Percentiles rank a stretch among this genome's conserved stretches.
These are phyloP conservation scores for Actinemys pallida DNA, from an alignment of 2,113 vertebrate genomes.

Conservation along the genomic window DNA sequence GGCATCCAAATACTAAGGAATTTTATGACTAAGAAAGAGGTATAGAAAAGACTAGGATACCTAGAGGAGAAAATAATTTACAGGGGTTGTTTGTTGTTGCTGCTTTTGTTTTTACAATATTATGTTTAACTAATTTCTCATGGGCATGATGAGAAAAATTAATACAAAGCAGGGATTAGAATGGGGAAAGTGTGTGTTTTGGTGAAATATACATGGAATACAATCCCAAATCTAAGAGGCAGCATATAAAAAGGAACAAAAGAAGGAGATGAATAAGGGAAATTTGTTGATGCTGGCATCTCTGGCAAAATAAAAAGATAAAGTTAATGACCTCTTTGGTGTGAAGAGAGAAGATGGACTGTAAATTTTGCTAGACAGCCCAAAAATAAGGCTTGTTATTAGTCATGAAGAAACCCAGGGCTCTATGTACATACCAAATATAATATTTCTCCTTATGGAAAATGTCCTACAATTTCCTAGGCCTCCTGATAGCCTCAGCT, in stretches of 20 bases:
- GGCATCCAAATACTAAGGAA: not conserved
- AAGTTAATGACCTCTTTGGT: not conserved
- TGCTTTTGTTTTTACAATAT: not conserved
- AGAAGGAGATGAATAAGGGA: not conserved
- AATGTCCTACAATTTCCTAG: not conserved
- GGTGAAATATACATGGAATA: not conserved
- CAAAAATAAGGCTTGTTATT: not conserved
- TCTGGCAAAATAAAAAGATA: not conserved
- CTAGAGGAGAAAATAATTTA: not conserved
- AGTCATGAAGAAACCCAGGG: not conserved
- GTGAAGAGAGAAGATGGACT: not conserved
- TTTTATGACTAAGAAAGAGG: not conserved
- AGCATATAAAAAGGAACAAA: not conserved
- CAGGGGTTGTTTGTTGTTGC: not conserved
- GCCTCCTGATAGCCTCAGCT: not conserved
- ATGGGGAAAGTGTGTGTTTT: not conserved
- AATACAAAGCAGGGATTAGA: not conserved
- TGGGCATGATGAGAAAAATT: not conserved
- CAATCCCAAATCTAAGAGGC: not conserved
- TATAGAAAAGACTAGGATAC: not conserved
- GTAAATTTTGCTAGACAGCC: not conserved
- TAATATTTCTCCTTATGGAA: not conserved
- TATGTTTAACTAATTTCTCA: not conserved
- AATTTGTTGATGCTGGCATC: not conserved
- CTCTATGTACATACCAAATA: not conserved